These are phyloP conservation scores for Odontocerum albicorne DNA, from an alignment of 2,888 invertebrate species.

Conservation along the genomic window DNA sequence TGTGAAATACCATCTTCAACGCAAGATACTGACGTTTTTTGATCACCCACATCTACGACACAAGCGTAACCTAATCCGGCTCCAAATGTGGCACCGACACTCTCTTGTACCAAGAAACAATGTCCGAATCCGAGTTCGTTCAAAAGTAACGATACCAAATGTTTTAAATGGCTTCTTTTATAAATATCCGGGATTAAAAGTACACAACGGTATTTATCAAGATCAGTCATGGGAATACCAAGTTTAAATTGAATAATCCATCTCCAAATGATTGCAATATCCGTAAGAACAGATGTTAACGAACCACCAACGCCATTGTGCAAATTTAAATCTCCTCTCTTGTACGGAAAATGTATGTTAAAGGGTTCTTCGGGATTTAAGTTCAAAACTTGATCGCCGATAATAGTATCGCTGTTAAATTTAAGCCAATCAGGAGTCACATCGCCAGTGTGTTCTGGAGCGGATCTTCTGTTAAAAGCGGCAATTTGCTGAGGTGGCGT, in stretches of 20 bases:
- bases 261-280: conserved; percentile 88
- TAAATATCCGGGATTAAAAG: conserved; percentile 89
- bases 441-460: conserved; percentile 65
- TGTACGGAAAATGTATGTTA: conserved; percentile 89
- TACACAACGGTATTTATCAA: conserved; percentile 82
- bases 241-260: conserved; percentile 75
- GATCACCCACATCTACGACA: conserved; percentile 93
- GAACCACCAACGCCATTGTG: conserved; percentile 86
- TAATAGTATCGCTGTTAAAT: conserved; percentile 64
- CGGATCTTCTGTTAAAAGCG: conserved; percentile 79
- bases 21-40: conserved; percentile 94
- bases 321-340: conserved; percentile 84
- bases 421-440: conserved; percentile 65
- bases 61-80: conserved; percentile 74
- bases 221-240: conserved; percentile 69
- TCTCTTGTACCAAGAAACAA: conserved; percentile 80
- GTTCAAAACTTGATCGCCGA: conserved; percentile 77
- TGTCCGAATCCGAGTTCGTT: conserved; percentile 83
- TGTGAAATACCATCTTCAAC: conserved; percentile 96
- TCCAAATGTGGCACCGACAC: conserved; percentile 56
- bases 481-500: conserved; percentile 90
- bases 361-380: conserved; percentile 71
- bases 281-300: conserved; percentile 77
- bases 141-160: conserved; percentile 78
- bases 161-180: conserved; percentile 80